phyloP scores from a whole-genome alignment of 2,113 vertebrate genomes.

The Petaurus breviceps region DNA sequence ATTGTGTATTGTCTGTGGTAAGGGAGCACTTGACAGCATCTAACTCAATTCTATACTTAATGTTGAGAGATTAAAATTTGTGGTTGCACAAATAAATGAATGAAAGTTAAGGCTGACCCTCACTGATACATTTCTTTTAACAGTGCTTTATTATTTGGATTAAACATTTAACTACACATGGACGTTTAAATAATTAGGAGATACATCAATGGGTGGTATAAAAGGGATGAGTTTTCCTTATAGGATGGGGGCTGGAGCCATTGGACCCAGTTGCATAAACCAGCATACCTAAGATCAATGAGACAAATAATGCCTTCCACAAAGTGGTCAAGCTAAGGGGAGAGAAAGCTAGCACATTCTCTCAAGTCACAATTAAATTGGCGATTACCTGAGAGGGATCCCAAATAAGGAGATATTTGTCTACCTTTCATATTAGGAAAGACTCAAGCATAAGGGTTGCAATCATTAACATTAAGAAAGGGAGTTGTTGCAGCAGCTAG shows the following conservation, averaged over 20 bases:
- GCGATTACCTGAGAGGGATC: too few species aligned
- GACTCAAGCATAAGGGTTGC: too few species aligned
- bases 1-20: background rate
- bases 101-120: background rate
- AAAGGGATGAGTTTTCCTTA: background rate
- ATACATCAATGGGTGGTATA: background rate
- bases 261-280: background rate
- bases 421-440: too few species aligned
- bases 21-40: background rate
- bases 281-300: background rate
- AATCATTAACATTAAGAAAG: too few species aligned
- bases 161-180: background rate
- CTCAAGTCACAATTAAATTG: too few species aligned
- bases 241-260: background rate
- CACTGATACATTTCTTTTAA: too few species aligned
- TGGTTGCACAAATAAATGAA: too few species aligned
- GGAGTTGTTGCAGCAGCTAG: too few species aligned
- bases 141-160: background rate
- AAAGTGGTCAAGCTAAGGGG: too few species aligned
- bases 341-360: too few species aligned
- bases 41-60: background rate
- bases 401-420: too few species aligned
- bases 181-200: background rate
- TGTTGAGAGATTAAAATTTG: too few species aligned
- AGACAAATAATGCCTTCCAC: background rate